Percentiles rank a stretch among this genome's conserved stretches.
These are phyloP conservation scores for Pseudotriccus pelzelni DNA, from an alignment of 2,797 vertebrate genomes.

Conservation along the genomic window DNA sequence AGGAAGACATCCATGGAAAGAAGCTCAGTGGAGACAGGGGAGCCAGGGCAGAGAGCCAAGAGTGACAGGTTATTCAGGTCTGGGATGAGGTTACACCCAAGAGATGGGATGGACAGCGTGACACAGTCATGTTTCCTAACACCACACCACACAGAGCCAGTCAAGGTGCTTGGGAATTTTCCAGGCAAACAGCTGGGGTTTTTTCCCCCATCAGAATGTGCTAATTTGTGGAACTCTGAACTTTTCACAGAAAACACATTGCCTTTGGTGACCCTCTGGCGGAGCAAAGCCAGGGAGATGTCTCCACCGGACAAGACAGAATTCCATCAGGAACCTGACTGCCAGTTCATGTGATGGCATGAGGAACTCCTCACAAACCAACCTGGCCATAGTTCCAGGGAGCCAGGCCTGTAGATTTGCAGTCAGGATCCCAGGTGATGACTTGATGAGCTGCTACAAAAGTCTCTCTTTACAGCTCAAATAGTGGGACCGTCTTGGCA, in stretches of 20 bases:
- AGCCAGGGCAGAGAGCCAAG: background rate
- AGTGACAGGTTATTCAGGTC: constrained; percentile 55
- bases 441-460: background rate
- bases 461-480: background rate
- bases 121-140: background rate
- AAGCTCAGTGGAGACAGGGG: background rate
- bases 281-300: background rate
- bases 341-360: background rate
- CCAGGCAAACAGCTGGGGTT: background rate
- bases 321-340: background rate
- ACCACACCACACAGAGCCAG: background rate
- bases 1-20: background rate
- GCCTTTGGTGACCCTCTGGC: background rate
- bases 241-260: background rate
- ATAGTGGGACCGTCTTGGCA: background rate
- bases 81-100: constrained; percentile 7
- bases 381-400: background rate
- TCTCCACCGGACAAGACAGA: background rate
- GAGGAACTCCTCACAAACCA: background rate
- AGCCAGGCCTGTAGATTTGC: background rate
- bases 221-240: background rate
- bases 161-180: background rate
- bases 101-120: background rate
- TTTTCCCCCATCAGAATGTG: background rate
- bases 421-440: background rate